Evolutionary conservation across 2,113 vertebrate species (phyloP), one percentile per base, ranked within the genome.

Genomic region (Prolemur simus): DNA sequence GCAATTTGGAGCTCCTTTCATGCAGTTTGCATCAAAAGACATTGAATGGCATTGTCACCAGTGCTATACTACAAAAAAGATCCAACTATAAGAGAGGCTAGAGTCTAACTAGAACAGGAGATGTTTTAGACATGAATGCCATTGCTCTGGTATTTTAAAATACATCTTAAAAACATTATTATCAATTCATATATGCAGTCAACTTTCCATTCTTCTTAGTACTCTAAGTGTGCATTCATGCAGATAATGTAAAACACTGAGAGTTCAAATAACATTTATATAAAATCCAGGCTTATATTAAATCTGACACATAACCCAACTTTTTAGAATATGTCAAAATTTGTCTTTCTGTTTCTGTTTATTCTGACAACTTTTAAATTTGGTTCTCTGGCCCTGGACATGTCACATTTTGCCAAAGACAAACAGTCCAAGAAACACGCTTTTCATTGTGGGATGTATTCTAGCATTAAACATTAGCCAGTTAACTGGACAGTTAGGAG

Each of bases 321-420:
- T 5, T 88, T 73, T 95, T n/a, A 91, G 42, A 37, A 10, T 12
- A 93, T 56, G 63, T 2, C 11, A 66, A 96, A 71, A 60, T 87
- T 42, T 91, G 34, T 21, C 15, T 73, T 63, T 54, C 39, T 47
- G n/a, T 64, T 95, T 96, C 32, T 68, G 3, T 93, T 85, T 84
- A 71, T 86, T 89, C 37, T 84, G 42, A 68, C 85, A 66, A 54
- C 37, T 89, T 71, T 94, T 89, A 80, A 85, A 83, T 89, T 78
- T 83, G 11, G 29, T 91, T 37, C 42, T 95, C 58, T 45, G 14
- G 9, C 20, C 15, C 39, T 60, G 21, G 64, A 86, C 11, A 86
- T 37, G 15, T 5, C 18, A 90, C 39, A 23, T 54, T 80, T 95
- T 6, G 6, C 49, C 27, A 52, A 80, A 23, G 39, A 66, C 52